Percentiles rank a stretch among this genome's conserved stretches.
These are phyloP conservation scores for Dicrurus megarhynchus DNA, from an alignment of 2,113 vertebrate species.

Conservation along the genomic window DNA sequence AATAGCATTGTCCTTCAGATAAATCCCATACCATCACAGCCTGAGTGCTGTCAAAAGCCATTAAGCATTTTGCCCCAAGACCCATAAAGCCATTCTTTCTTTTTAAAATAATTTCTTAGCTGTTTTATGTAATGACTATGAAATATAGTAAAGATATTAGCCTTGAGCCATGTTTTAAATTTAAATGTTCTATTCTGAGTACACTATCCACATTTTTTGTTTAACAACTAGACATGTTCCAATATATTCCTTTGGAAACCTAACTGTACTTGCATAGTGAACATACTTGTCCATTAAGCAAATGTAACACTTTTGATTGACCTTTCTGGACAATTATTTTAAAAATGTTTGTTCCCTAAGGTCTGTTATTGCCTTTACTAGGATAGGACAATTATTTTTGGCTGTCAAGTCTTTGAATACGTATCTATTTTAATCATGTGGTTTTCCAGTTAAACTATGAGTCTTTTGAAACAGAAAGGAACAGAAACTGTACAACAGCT, in stretches of 20 bases:
- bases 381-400: neutral
- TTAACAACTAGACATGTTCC: neutral
- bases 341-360: neutral
- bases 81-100: neutral
- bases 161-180: neutral
- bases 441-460: conserved; percentile 43
- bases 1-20: neutral
- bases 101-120: neutral
- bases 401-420: conserved; percentile 8
- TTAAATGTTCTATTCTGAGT: neutral
- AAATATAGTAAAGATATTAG: neutral
- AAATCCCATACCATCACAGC: neutral
- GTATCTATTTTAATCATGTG: conserved; percentile 4
- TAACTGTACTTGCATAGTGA: neutral
- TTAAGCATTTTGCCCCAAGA: neutral
- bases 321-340: neutral
- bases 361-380: neutral
- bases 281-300: neutral
- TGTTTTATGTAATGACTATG: neutral
- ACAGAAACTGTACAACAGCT: conserved; percentile 11
- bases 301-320: neutral
- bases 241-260: neutral
- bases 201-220: neutral
- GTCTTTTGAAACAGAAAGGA: conserved; percentile 46
- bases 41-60: neutral